phyloP scores from a whole-genome alignment of 1,140 invertebrate species.

The Sarcophaga peregrina region DNA sequence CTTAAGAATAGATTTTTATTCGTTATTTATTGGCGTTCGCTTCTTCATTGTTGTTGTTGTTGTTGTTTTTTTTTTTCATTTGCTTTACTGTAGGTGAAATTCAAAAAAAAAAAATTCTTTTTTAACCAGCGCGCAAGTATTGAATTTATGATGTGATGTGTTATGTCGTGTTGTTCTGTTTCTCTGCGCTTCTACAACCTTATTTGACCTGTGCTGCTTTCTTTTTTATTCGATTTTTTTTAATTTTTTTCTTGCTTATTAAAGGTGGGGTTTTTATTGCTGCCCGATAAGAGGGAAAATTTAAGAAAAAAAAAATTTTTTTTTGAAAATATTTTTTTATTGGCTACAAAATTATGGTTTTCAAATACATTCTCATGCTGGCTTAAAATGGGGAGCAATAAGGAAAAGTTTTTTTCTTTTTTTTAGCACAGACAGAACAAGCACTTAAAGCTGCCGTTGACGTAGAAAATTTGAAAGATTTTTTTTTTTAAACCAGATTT shows the following conservation, averaged over 20 bases:
- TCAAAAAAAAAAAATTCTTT: background rate
- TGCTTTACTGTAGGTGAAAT: background rate
- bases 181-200: background rate
- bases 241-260: background rate
- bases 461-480: too few species aligned
- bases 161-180: too few species aligned
- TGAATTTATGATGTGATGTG: slow-evolving; percentile 4
- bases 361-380: background rate
- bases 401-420: too few species aligned
- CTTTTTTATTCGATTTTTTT: background rate
- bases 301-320: background rate
- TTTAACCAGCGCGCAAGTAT: slow-evolving; percentile 20
- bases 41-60: background rate
- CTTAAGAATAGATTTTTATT: background rate
- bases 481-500: too few species aligned
- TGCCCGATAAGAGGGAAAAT: background rate
- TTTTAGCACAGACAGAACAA: too few species aligned
- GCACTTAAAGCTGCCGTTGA: too few species aligned
- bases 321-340: slow-evolving; percentile 20
- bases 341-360: slow-evolving; percentile 3
- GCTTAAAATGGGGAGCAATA: too few species aligned
- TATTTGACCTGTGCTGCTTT: slow-evolving; percentile 17
- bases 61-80: background rate
- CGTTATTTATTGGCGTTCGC: background rate
- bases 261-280: slow-evolving; percentile 12